phyloP scores from a whole-genome alignment of 1,140 invertebrate species.

The Eumeta japonica region DNA sequence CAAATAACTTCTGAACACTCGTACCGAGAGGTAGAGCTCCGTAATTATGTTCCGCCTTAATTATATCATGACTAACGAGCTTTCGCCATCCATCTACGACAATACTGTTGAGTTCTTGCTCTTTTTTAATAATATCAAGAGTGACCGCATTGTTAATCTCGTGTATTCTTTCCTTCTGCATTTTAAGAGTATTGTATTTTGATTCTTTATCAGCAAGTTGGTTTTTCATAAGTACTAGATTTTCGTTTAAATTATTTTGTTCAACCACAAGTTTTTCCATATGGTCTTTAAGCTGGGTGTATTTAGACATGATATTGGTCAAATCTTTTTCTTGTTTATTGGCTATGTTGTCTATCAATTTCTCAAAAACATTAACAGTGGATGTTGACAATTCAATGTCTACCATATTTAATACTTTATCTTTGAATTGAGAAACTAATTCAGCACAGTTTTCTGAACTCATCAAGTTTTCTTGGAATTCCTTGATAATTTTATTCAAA shows the following conservation, averaged over 20 bases:
- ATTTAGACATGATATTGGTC: constrained; percentile 18
- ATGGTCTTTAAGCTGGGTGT: constrained; percentile 18
- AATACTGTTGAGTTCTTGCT: constrained; percentile 22
- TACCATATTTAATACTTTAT: constrained; percentile 25
- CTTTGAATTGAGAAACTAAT: constrained; percentile 22
- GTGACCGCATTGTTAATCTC: constrained; percentile 40
- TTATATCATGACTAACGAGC: constrained; percentile 20
- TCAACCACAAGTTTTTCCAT: constrained; percentile 18
- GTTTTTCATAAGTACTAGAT: constrained; percentile 20
- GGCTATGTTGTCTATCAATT: constrained; percentile 19
- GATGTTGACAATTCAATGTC: constrained; percentile 28
- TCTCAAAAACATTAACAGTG: constrained; percentile 22
- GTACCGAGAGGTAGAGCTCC: no score
- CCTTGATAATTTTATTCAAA: no score
- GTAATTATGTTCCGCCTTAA: no score
- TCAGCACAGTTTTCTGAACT: constrained; percentile 10
- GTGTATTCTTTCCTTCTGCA: constrained; percentile 33
- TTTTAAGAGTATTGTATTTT: constrained; percentile 27
- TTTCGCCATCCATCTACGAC: constrained; percentile 20
- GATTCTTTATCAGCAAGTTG: constrained; percentile 30
- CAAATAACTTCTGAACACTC: no score
- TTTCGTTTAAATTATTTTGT: constrained; percentile 16
- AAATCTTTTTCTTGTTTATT: constrained; percentile 20
- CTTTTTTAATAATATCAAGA: constrained; percentile 30
- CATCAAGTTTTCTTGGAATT: not conserved